phyloP scores from a whole-genome alignment of 2,888 invertebrate species.

The Tanypteryx hageni region DNA sequence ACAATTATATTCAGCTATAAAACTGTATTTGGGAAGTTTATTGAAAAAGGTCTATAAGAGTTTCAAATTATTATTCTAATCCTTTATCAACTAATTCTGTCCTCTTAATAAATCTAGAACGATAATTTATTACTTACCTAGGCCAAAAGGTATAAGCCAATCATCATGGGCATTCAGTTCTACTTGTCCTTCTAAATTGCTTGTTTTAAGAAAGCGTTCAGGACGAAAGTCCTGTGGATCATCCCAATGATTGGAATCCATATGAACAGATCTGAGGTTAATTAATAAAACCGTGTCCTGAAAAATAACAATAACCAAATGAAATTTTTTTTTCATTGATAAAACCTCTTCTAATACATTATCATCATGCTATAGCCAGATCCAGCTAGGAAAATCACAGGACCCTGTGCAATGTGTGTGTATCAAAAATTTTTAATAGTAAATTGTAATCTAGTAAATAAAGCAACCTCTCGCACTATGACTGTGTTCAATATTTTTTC shows the following conservation, averaged over 20 bases:
- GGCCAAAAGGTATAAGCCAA: constrained; percentile 81
- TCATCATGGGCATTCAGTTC: constrained; percentile 76
- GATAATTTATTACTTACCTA: constrained; percentile 75
- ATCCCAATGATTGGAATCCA: constrained; percentile 78
- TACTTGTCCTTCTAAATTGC: constrained; percentile 76
- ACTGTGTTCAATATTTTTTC: no score
- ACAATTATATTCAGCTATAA: no score
- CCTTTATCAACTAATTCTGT: no score
- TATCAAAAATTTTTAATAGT: no score
- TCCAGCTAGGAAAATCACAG: no score
- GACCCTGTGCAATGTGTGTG: no score
- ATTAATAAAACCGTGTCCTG: constrained; percentile 77
- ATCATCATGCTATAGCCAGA: no score
- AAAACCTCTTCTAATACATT: no score
- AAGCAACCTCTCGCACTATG: no score
- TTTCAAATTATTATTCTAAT: no score
- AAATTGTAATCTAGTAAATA: no score
- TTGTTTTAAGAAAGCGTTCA: constrained; percentile 79
- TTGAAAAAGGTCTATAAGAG: background rate
- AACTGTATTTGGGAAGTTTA: background rate
- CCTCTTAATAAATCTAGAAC: background rate
- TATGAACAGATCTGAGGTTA: constrained; percentile 78
- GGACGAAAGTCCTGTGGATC: constrained; percentile 82
- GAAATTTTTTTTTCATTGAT: background rate
- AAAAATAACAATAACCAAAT: constrained; percentile 65